Base-by-base conservation (phyloP, 2,113 vertebrate species). In the Cariama cristata region DNA sequence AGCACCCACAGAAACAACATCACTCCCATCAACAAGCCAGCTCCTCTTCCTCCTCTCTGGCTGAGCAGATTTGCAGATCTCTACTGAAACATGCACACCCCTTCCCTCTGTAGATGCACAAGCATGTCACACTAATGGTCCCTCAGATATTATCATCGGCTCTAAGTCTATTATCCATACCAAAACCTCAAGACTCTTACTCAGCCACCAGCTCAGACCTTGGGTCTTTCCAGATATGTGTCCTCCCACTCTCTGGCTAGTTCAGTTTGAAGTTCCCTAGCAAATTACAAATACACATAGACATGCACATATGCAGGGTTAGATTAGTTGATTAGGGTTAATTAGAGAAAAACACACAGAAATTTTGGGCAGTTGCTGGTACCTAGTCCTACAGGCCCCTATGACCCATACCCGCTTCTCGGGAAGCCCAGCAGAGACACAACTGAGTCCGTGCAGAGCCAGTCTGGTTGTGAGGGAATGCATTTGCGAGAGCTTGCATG, bases 21-120 rank as follows among this genome's bases (percentile, higher is more conserved):
- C 35, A 19, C 12, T 67, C 44, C 20, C 22, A 24, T 12, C 38
- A 45, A 22, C 50, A 47, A 59, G 47, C 24, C 50, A 0, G 0
- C 35, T 44, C 26, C 35, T 67, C 33, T 56, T 56, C 75, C 44
- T 44, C 17, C 23, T 52, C 49, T 58, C 79, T 35, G 45, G 47
- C 58, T 52, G 35, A 28, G 44, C 59, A 47, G 35, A 20, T 42
- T 24, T 59, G 52, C 42, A 76, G 66, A 33, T 55, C 23, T 7
- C 49, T 28, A 10, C 40, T 38, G 56, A 23, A 81, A 58, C 21
- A 12, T 4, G 15, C 44, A 32, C 45, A 17, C 1, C 11, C 24
- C 11, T 44, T 68, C 49, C 45, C 1, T 2, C 55, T 45, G n/a
- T 8, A 75, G 27, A 4, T 11, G 16, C 47, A 22, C 14, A 38